Percentiles rank a stretch among this genome's conserved stretches.
These are phyloP conservation scores for Sogatella furcifera DNA, from an alignment of 1,140 invertebrate genomes.

Conservation along the genomic window DNA sequence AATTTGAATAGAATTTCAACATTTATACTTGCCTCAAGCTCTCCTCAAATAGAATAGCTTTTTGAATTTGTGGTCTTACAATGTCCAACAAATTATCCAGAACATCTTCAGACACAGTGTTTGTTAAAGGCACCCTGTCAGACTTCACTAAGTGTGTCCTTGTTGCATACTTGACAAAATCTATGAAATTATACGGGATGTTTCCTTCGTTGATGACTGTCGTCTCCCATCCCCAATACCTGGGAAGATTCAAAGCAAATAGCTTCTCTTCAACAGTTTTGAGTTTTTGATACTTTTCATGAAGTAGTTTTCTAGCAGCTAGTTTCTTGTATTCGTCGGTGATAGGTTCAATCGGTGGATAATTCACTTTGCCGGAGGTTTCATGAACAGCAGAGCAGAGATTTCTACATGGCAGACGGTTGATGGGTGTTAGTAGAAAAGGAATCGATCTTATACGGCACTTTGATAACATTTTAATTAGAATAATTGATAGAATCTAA, in stretches of 20 bases:
- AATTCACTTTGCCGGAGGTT: neutral
- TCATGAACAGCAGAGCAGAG: neutral
- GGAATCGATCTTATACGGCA: no score
- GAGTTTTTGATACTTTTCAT: slow-evolving; percentile 24
- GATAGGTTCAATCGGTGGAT: neutral
- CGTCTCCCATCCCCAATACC: slow-evolving; percentile 62
- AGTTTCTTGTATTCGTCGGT: neutral
- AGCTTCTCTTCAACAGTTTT: slow-evolving; percentile 72
- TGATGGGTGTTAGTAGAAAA: no score
- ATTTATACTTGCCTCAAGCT: no score
- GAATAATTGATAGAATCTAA: no score
- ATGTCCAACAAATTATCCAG: slow-evolving; percentile 34
- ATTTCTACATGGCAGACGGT: neutral
- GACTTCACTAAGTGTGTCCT: slow-evolving; percentile 48
- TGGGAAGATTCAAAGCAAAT: slow-evolving; percentile 64
- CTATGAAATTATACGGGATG: slow-evolving; percentile 53
- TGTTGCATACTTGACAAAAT: slow-evolving; percentile 56
- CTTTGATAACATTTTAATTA: no score
- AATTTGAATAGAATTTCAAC: no score
- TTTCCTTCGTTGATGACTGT: slow-evolving; percentile 44
- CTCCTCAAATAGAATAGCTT: slow-evolving; percentile 44
- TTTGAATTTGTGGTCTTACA: slow-evolving; percentile 44
- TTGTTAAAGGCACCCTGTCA: slow-evolving; percentile 24
- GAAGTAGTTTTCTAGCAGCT: neutral
- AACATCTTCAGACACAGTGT: slow-evolving; percentile 17